Base-by-base conservation (phyloP, 2,797 vertebrate species). In the Xenentodon cancila region DNA sequence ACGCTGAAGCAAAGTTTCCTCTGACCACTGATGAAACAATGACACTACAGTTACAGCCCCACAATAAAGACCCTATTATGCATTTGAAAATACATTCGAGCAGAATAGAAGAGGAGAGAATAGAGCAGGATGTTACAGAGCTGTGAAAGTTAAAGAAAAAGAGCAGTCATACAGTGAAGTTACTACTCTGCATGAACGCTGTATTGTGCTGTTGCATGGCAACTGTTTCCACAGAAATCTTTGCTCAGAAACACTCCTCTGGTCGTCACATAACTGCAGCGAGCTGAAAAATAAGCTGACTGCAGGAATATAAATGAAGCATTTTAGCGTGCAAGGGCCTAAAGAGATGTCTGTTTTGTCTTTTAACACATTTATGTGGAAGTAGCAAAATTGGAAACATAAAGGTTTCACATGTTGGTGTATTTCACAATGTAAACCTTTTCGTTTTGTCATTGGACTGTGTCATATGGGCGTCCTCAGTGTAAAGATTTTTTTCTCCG, bases 201-300 rank as follows among this genome's bases (percentile, higher is more conserved):
- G 85, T 73, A 84, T 89, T 90, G 84, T 89, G 89, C 73, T 66
- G 91, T 92, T 92, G 90, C 89, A 88, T 92, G 82, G 90, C 90
- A 88, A 83, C 93, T 86, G 94, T 95, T 95, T 94, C 94, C 93
- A 93, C 90, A 91, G 94, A 92, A 95, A 95, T 93, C 91, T 81
- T 88, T 81, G 85, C 88, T 88, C 87, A 87, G 88, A 74, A 88
- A 80, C 80, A 77, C 77, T 88, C 83, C 60, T 81, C 82, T 80
- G 88, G 80, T 77, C 75, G 47, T 84, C 86, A 80, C 76, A 86
- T 78, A 82, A 85, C 77, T 79, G 82, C 84, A 86, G 59, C 53
- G 22, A 74, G 71, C 71, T 69, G 75, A 75, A 78, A 80, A 80
- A 88, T 25, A 62, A 59, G 67, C 80, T 65, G 83, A 82, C 71